Base-by-base conservation (phyloP, 2,888 invertebrate species). In the Ischnura elegans region DNA sequence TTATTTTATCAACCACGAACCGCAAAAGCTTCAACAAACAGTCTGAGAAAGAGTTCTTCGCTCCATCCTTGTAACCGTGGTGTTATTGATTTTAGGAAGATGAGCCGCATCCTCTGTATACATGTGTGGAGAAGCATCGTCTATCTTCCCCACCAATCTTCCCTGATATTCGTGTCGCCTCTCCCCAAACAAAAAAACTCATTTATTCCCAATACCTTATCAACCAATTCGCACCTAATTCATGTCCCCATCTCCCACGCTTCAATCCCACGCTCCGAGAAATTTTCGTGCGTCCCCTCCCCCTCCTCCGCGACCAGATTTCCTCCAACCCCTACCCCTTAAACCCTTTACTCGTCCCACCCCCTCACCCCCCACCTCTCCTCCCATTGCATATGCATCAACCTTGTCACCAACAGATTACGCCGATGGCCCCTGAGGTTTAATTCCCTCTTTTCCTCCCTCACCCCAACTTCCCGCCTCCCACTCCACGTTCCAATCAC, bases 351-450 rank as follows among this genome's bases (percentile, higher is more conserved):
- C 85, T 85, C 85, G 29, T 19, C 16, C 25, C 85, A 19, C 45
- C n/a, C 86, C 45, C 25, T 46, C 43, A 5, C 46, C 46, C 16
- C 45, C 86, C 86, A 16, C 42, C 45, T 46, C 45, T 43, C 86
- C 19, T 46, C 46, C 86, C 86, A 36, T 86, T 86, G 86, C 86
- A 86, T 86, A 86, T 86, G 86, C 86, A 86, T 86, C 86, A 86
- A 86, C 86, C 86, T 46, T 86, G 86, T 86, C 86, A 86, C 86
- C 86, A 86, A n/a, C 86, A 86, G 86, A 86, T 86, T 86, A 86
- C 45, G 86, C 86, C 86, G 86, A 86, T 86, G 86, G 86, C 86
- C 86, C 86, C 86, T 86, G 86, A 86, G 86, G 86, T 86, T 86
- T 86, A 86, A 86, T 86, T 86, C 86, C 86, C 86, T 86, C 86